Base-by-base conservation (phyloP, 2,797 vertebrate genomes). In the Sylvia borin region DNA sequence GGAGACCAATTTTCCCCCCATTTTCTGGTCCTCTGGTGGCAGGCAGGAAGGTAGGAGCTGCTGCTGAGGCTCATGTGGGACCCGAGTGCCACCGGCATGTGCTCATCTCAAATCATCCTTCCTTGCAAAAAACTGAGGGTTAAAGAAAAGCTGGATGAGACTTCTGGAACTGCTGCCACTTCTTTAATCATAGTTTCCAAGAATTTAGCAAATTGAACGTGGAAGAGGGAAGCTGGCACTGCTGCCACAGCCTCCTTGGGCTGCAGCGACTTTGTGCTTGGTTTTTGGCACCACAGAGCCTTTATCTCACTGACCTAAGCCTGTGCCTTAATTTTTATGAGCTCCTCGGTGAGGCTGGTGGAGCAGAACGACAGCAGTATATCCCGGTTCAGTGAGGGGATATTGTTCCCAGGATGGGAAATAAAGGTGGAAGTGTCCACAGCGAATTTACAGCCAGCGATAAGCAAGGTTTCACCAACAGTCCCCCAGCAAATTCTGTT, bases 401-500 rank as follows among this genome's bases (percentile, higher is more conserved):
- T 93, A 95, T 93, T 94, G 88, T 48, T 97, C 96, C 97, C 96
- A 5, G n/a, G 94, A 79, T 22, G 70, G 70, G 84, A 91, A 95
- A 92, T 87, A 91, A 97, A 97, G 96, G 97, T 93, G 85, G 89
- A 86, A 85, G 62, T 6, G 83, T 92, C 97, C 42, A 6, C 22
- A 36, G 94, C 7, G 88, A 94, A 98, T 98, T 97, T 97, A 97
- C 96, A 74, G 97, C 94, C 91, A 67, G 64, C 85, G 96, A 97
- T 96, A 97, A 98, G 92, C 82, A 48, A 83, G 83, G 91, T 66
- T 97, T 96, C 93, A 95, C 95, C 97, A 94, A 92, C 92, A 90
- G 85, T 51, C 82, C 86, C 67, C 91, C 42, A 36, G 95, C 93
- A 97, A 97, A 96, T 98, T 94, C 95, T 81, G 94, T 89, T 96